Conservation (phyloP, 2,888 invertebrate genomes). For the Catonia carolina region DNA sequence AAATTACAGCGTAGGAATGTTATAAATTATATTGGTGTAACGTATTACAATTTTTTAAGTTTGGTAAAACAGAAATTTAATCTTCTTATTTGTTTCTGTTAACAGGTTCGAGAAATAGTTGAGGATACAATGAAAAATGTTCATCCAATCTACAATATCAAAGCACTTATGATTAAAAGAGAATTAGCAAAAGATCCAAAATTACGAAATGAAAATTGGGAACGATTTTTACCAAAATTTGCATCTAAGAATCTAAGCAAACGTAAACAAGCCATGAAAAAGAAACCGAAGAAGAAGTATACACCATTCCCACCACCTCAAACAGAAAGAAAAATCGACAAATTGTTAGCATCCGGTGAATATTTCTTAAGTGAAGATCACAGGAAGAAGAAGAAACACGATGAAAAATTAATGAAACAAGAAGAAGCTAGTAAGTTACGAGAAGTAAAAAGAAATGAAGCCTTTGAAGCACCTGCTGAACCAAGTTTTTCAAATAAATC, state of each 20-base stretch:
- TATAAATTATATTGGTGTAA: too few relatives aligned
- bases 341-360: slow-evolving; percentile 89
- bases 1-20: too few relatives aligned
- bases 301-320: slow-evolving; percentile 97
- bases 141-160: slow-evolving; percentile 97
- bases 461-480: slow-evolving; percentile 77
- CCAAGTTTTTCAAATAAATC: slow-evolving; percentile 34
- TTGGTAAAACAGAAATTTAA: too few relatives aligned
- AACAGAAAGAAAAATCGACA: slow-evolving; percentile 86
- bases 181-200: slow-evolving; percentile 91
- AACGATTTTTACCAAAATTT: slow-evolving; percentile 91
- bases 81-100: slow-evolving; percentile 13
- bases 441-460: slow-evolving; percentile 69
- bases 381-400: slow-evolving; percentile 59
- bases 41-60: too few relatives aligned
- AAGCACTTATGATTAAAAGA: slow-evolving; percentile 94
- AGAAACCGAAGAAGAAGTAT: slow-evolving; percentile 85
- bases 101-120: slow-evolving; percentile 72
- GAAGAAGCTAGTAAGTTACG: slow-evolving; percentile 62
- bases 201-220: slow-evolving; percentile 91
- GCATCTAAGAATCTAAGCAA: slow-evolving; percentile 81
- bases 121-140: slow-evolving; percentile 98
- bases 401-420: slow-evolving; percentile 73
- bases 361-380: slow-evolving; percentile 90
- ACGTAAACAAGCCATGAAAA: slow-evolving; percentile 80